Base-by-base conservation (phyloP, 2,888 invertebrate species). In the Leptinotarsa rubiginosa region DNA sequence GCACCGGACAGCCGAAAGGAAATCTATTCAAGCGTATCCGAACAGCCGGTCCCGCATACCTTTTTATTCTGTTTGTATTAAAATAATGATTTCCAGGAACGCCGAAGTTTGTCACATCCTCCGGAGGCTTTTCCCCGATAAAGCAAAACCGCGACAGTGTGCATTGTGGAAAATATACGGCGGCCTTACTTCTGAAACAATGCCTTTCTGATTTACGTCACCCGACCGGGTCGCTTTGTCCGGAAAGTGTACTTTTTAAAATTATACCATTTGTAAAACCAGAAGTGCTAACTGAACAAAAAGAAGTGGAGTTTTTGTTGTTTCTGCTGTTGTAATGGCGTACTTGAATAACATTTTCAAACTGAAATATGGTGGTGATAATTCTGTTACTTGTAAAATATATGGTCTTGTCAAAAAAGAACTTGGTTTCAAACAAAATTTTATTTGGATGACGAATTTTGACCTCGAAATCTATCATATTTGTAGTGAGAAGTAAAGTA, bases 241-340 rank as follows among this genome's bases (percentile, higher is more conserved):
- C 77, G 81, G 77, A 80, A 82, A 83, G 83, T 82, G 82, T 83
- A 82, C 83, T 82, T 85, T 84, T 82, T 81, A 81, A 84, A 84
- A 85, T 83, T 81, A 83, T 84, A 81, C 81, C 83, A 84, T 83
- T 85, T 84, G 83, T 83, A 80, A 83, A 82, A 81, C 82, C 83
- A 81, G 79, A 82, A 84, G 82, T 82, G 83, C 82, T 77, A 83
- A 80, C 81, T 68, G 78, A 80, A 83, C 82, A 83, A 83, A 83
- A 82, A 81, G 78, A 69, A 69, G 69, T 56, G 22, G 56, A 20
- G 69, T 69, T 69, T 80, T 82, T 79, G 78, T 77, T 72, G 67
- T 72, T 69, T 75, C 77, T 73, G 75, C 75, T 77, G 78, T 70
- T 77, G 71, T 76, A 76, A 78, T 72, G 72, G 72, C 74, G 76